A percentile compares a stretch with the other conserved stretches of the same genome.
These are phyloP conservation scores for Andrena fulva DNA, from an alignment of 2,888 invertebrate genomes.

Conservation along the genomic window DNA sequence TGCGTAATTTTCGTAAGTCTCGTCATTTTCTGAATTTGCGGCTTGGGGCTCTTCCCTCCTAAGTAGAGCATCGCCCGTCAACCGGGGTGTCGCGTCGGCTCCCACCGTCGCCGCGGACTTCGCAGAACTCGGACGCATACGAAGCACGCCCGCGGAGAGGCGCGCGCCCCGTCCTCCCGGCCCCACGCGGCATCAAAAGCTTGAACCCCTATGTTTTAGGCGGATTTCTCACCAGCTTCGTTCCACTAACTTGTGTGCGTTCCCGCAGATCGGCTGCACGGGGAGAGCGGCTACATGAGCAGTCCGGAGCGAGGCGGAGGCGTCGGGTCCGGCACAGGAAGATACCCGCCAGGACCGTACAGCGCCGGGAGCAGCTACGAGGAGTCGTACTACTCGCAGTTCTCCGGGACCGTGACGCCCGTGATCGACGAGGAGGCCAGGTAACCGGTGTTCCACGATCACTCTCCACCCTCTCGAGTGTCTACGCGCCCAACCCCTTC, in stretches of 20 bases:
- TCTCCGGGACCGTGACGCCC: constrained; percentile 93
- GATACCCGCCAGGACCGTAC: constrained; percentile 82
- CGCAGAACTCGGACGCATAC: constrained; percentile 14
- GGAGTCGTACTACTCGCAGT: constrained; percentile 95
- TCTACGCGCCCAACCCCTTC: background rate
- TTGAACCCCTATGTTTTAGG: background rate
- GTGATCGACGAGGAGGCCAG: constrained; percentile 96
- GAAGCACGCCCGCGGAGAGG: constrained; percentile 24
- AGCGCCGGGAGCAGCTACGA: constrained; percentile 90
- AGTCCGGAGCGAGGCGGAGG: constrained; percentile 92
- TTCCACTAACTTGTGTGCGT: constrained; percentile 17
- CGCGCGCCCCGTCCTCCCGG: background rate
- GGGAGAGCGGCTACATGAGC: constrained; percentile 92
- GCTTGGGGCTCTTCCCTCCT: too few species aligned
- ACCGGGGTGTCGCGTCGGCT: constrained; percentile 10
- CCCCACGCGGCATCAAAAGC: background rate
- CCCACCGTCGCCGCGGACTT: constrained; percentile 19
- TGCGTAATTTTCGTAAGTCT: too few species aligned
- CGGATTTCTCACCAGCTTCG: background rate
- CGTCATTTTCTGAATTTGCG: too few species aligned
- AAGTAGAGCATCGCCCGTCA: constrained; percentile 23
- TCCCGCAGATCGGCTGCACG: constrained; percentile 83
- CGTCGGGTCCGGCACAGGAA: constrained; percentile 78
- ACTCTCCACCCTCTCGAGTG: background rate
- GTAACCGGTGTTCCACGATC: constrained; percentile 83